phyloP scores from a whole-genome alignment of 2,797 vertebrate genomes.

The Micrastur ruficollis region DNA sequence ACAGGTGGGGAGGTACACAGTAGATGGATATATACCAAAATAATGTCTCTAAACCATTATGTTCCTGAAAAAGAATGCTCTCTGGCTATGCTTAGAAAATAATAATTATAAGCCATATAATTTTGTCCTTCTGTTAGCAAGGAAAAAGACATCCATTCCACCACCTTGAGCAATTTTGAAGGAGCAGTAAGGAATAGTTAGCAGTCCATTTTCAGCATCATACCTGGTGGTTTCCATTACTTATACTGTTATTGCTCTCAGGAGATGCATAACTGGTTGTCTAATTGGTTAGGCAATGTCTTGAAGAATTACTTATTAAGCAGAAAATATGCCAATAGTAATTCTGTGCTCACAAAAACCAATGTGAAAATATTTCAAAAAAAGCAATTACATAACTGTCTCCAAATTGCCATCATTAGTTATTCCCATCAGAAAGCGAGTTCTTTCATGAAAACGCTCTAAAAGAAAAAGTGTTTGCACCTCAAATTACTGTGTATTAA shows the following conservation, averaged over 20 bases:
- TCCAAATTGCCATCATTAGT: conserved; percentile 3
- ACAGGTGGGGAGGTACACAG: background rate
- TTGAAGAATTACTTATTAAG: conserved; percentile 41
- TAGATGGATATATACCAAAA: background rate
- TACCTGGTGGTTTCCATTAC: conserved; percentile 29
- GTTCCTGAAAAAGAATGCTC: background rate
- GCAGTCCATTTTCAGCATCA: conserved; percentile 8
- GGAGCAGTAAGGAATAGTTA: background rate
- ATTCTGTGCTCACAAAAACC: background rate
- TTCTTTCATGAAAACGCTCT: background rate
- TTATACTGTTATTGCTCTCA: conserved; percentile 22
- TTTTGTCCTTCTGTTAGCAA: conserved; percentile 1
- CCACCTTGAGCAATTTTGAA: background rate
- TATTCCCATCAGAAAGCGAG: background rate
- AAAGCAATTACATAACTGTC: background rate
- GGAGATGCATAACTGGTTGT: conserved; percentile 25
- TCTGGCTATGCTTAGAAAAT: background rate
- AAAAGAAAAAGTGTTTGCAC: background rate
- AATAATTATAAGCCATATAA: background rate
- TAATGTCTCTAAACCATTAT: background rate
- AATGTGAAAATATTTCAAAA: background rate
- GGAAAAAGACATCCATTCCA: background rate
- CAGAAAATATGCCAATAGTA: conserved; percentile 23
- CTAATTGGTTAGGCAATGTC: conserved; percentile 28
- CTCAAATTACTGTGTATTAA: background rate